phyloP scores from a whole-genome alignment of 2,797 vertebrate species.

The Sebastes miniatus region DNA sequence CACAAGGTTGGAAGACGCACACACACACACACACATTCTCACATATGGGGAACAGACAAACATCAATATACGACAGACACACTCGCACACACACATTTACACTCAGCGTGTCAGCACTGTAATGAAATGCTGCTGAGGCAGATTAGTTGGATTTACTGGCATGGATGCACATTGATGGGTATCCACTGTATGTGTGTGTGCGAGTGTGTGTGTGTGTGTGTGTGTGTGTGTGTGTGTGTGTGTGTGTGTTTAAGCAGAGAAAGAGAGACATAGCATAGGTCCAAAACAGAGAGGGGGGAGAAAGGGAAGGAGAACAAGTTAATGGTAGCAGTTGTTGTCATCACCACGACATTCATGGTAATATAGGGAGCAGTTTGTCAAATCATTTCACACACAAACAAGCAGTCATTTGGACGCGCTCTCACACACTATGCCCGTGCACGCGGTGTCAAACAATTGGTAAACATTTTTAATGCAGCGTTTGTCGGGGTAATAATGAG shows the following conservation, averaged over 20 bases:
- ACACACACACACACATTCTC: neutral
- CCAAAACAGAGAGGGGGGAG: neutral
- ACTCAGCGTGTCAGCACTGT: slow-evolving; percentile 1
- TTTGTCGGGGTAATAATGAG: slow-evolving; percentile 31
- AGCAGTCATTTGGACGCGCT: neutral
- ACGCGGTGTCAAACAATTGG: slow-evolving; percentile 2
- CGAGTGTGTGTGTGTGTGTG: too few relatives aligned
- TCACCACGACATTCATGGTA: slow-evolving; percentile 10
- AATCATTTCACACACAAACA: slow-evolving; percentile 17
- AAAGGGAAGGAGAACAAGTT: neutral
- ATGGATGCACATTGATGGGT: slow-evolving; percentile 15
- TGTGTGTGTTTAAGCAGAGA: neutral
- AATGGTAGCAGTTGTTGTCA: slow-evolving; percentile 22
- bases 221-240: neutral
- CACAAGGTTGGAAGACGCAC: neutral
- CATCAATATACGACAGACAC: neutral
- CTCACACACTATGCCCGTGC: neutral
- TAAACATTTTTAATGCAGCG: slow-evolving; percentile 27
- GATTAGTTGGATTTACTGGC: slow-evolving; percentile 37
- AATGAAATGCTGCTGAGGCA: slow-evolving; percentile 50
- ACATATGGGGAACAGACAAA: neutral
- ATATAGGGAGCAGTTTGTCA: slow-evolving; percentile 23
- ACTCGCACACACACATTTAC: neutral
- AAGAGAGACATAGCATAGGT: neutral
- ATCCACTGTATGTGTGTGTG: neutral